Conservation (phyloP, 2,113 vertebrate species). For the Pithys albifrons region DNA sequence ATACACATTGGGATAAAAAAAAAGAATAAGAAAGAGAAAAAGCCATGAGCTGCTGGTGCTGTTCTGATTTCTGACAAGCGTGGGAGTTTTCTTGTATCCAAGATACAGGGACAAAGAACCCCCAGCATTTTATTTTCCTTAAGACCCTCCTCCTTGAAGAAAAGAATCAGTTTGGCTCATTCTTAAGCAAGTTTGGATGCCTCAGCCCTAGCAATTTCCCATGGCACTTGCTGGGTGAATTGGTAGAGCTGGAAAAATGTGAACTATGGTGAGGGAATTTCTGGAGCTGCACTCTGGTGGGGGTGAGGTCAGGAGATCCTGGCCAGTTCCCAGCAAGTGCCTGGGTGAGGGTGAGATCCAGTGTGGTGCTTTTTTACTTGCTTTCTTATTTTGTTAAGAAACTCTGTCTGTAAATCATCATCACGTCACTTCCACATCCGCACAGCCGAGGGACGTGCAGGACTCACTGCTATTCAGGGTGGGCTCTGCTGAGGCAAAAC, state of each 20-base stretch:
- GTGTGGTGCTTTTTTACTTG: not conserved
- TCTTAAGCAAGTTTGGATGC: slow-evolving; percentile 35
- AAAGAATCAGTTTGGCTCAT: slow-evolving; percentile 27
- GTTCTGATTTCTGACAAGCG: slow-evolving; percentile 58
- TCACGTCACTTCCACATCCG: not conserved
- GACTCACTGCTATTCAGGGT: not conserved
- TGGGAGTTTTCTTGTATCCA: slow-evolving; percentile 71
- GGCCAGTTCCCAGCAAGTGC: slow-evolving; percentile 28
- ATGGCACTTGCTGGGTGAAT: slow-evolving; percentile 11
- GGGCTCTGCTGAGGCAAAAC: not conserved
- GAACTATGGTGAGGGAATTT: slow-evolving; percentile 50
- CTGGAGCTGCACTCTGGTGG: not conserved
- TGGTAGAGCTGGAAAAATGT: slow-evolving; percentile 50
- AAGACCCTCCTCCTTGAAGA: slow-evolving; percentile 59
- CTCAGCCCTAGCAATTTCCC: not conserved
- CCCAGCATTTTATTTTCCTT: slow-evolving; percentile 48
- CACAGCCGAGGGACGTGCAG: not conserved
- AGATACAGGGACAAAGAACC: slow-evolving; percentile 71
- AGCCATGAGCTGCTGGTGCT: slow-evolving; percentile 24
- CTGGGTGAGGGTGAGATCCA: not conserved
- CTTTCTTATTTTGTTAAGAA: not conserved
- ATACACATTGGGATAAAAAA: not conserved
- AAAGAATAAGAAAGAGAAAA: not conserved
- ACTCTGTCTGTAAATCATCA: not conserved
- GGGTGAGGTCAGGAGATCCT: slow-evolving; percentile 33